Evolutionary conservation across 1,140 invertebrate species (phyloP).

Genomic region (Latrodectus geometricus): DNA sequence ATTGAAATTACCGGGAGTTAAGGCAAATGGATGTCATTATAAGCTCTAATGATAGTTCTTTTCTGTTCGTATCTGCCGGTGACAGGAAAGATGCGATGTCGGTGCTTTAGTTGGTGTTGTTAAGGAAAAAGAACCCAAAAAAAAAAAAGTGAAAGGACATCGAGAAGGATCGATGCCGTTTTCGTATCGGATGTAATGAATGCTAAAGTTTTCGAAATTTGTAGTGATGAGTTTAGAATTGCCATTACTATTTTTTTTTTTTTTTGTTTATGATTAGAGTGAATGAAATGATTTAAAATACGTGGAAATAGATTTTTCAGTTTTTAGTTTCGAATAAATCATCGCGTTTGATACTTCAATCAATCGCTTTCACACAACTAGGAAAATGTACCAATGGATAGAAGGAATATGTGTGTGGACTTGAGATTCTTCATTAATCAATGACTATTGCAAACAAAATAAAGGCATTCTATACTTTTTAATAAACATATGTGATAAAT

Average conservation of each 20-base stretch:
- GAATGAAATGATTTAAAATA: too few relatives aligned
- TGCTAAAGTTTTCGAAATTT: not conserved
- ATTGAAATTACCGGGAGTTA: slow-evolving; percentile 26
- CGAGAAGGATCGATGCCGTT: not conserved
- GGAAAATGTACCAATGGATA: too few relatives aligned
- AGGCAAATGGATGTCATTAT: slow-evolving; percentile 5
- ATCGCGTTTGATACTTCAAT: too few relatives aligned
- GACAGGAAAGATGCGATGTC: slow-evolving; percentile 10
- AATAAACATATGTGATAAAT: too few relatives aligned
- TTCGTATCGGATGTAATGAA: not conserved
- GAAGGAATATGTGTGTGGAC: too few relatives aligned
- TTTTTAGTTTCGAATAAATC: too few relatives aligned
- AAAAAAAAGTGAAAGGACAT: not conserved
- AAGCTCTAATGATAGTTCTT: slow-evolving; percentile 16
- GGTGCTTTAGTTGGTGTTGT: not conserved
- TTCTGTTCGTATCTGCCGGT: not conserved
- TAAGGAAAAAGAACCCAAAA: not conserved
- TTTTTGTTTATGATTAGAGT: not conserved
- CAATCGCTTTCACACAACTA: too few relatives aligned
- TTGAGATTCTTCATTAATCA: too few relatives aligned
- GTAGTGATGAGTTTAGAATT: not conserved
- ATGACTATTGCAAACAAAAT: too few relatives aligned
- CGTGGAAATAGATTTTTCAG: too few relatives aligned
- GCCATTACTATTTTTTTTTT: not conserved
- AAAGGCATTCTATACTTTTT: too few relatives aligned